Evolutionary conservation across 2,888 invertebrate genomes (phyloP).

Genomic region (Campoplex capitator): DNA sequence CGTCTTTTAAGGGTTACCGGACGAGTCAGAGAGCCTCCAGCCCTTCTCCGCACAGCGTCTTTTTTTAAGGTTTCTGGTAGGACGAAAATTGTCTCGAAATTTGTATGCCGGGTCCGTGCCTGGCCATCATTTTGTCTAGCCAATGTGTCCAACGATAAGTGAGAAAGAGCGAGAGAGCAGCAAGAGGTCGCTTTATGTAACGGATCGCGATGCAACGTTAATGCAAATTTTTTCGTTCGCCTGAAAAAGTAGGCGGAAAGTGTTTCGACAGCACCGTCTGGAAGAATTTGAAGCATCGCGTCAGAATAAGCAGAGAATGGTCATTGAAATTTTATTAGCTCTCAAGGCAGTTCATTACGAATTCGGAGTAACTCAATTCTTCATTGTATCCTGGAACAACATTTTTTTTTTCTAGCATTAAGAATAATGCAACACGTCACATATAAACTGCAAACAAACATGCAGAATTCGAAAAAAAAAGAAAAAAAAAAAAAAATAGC

Average conservation of each 20-base stretch:
- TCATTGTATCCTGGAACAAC: background rate
- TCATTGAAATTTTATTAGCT: background rate
- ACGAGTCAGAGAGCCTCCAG: background rate
- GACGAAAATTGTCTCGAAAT: slow-evolving; percentile 68
- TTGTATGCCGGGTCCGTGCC: slow-evolving; percentile 59
- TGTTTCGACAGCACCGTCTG: background rate
- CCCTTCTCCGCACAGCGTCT: slow-evolving; percentile 3
- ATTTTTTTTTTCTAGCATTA: background rate
- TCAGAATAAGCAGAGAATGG: background rate
- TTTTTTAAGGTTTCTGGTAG: slow-evolving; percentile 21
- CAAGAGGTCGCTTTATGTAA: background rate
- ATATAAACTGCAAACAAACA: background rate
- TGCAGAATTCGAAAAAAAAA: background rate
- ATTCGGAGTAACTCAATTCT: background rate
- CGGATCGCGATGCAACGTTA: slow-evolving; percentile 65
- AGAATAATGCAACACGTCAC: background rate
- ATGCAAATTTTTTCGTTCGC: slow-evolving; percentile 66
- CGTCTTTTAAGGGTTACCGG: background rate
- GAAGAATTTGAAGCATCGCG: background rate
- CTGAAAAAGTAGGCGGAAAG: background rate
- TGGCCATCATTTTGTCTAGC: slow-evolving; percentile 37
- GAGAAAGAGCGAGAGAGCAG: background rate
- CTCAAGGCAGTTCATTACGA: background rate
- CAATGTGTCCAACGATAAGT: slow-evolving; percentile 12
- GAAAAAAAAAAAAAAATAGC: background rate